Percentiles rank a stretch among this genome's conserved stretches.
Conservation (phyloP, 2,797 vertebrate species). For the Sebastes oblongus region DNA sequence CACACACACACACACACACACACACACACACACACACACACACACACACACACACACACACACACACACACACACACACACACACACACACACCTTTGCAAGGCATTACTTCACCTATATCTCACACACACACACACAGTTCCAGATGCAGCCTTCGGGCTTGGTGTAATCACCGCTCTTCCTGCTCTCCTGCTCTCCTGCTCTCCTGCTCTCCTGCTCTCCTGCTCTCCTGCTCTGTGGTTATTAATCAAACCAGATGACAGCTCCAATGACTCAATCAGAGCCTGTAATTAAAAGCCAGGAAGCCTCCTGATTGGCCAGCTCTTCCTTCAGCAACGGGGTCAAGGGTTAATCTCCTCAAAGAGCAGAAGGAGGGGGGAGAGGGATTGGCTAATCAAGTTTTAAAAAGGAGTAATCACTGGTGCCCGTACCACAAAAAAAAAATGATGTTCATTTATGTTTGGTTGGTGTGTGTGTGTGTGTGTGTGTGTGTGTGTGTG, state of each 20-base stretch:
- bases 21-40: not conserved
- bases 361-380: not conserved
- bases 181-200: no score
- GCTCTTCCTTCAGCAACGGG: slow-evolving; percentile 44
- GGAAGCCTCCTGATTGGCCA: slow-evolving; percentile 75
- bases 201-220: no score
- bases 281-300: slow-evolving; percentile 67
- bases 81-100: not conserved
- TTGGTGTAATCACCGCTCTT: slow-evolving; percentile 52
- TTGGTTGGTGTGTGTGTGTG: not conserved
- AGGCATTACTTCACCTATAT: not conserved
- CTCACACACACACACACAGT: not conserved
- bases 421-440: not conserved
- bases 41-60: not conserved
- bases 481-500: not conserved
- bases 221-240: slow-evolving; percentile 31
- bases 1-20: no score
- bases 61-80: no score
- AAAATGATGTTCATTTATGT: not conserved
- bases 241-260: slow-evolving; percentile 70
- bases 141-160: slow-evolving; percentile 19
- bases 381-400: slow-evolving; percentile 12
- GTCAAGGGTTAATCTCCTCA: slow-evolving; percentile 75
- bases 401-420: slow-evolving; percentile 29
- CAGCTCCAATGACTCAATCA: slow-evolving; percentile 67